Percentiles rank a stretch among this genome's conserved stretches.
Conservation (phyloP, 2,888 invertebrate species). For the Scaptomyza tumidula region DNA sequence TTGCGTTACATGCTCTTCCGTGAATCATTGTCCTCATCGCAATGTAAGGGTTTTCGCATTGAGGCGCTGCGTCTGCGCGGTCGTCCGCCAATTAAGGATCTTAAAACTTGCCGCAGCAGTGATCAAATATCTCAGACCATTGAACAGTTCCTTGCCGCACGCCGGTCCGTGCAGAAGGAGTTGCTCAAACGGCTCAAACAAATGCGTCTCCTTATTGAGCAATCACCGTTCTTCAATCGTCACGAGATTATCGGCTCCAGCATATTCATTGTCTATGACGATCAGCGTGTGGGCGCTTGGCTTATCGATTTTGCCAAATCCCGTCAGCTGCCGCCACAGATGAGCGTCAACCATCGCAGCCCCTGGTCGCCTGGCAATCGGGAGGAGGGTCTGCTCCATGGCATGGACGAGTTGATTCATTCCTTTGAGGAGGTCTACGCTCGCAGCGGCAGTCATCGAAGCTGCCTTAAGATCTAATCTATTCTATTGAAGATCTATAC, state of each 20-base stretch:
- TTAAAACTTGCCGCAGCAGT: slow-evolving; percentile 93
- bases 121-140: slow-evolving; percentile 91
- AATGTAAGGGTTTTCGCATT: slow-evolving; percentile 96
- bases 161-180: slow-evolving; percentile 87
- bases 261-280: slow-evolving; percentile 96
- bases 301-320: slow-evolving; percentile 99
- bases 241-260: slow-evolving; percentile 98
- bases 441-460: slow-evolving; percentile 71
- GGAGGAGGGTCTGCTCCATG: slow-evolving; percentile 97
- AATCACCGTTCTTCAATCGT: slow-evolving; percentile 92
- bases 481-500: neutral
- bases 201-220: slow-evolving; percentile 91
- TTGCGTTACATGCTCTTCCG: slow-evolving; percentile 98
- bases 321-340: slow-evolving; percentile 89
- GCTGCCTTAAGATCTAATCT: slow-evolving; percentile 79
- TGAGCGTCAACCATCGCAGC: slow-evolving; percentile 90
- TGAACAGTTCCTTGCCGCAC: slow-evolving; percentile 89
- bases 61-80: slow-evolving; percentile 96
- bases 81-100: slow-evolving; percentile 92
- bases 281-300: slow-evolving; percentile 95
- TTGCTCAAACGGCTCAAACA: slow-evolving; percentile 90
- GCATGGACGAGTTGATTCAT: slow-evolving; percentile 95
- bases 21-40: slow-evolving; percentile 96
- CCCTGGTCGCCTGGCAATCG: slow-evolving; percentile 97
- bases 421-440: slow-evolving; percentile 86